Evolutionary conservation across 2,797 vertebrate genomes (phyloP).

Genomic region (Buphagus erythrorhynchus): DNA sequence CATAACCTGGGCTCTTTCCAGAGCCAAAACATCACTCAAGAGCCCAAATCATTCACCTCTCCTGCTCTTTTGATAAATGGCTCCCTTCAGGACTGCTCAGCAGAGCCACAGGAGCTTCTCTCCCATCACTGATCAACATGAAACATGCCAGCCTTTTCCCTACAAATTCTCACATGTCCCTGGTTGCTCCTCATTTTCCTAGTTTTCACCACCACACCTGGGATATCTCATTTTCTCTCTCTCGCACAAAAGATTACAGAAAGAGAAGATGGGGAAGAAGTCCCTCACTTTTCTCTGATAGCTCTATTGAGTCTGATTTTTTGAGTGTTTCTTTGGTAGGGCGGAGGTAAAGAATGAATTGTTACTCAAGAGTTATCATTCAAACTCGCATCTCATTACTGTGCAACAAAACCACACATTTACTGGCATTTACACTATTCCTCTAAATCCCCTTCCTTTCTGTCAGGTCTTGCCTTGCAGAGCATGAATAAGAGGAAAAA

Average conservation of each 20-base stretch:
- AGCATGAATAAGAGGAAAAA: background rate
- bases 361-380: background rate
- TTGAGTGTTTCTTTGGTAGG: background rate
- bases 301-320: background rate
- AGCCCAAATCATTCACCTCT: background rate
- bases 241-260: background rate
- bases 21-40: background rate
- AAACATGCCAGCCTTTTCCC: background rate
- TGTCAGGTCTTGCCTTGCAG: background rate
- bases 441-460: background rate
- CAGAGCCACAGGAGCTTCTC: background rate
- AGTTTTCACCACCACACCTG: background rate
- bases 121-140: background rate
- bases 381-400: background rate
- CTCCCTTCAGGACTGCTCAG: background rate
- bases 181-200: background rate
- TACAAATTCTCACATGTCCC: background rate
- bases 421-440: background rate
- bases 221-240: background rate
- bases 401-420: background rate
- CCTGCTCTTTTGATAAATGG: background rate
- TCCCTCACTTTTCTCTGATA: background rate
- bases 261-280: background rate
- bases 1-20: background rate
- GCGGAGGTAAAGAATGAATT: background rate